phyloP scores from a whole-genome alignment of 2,113 vertebrate species.

The Lota lota region DNA sequence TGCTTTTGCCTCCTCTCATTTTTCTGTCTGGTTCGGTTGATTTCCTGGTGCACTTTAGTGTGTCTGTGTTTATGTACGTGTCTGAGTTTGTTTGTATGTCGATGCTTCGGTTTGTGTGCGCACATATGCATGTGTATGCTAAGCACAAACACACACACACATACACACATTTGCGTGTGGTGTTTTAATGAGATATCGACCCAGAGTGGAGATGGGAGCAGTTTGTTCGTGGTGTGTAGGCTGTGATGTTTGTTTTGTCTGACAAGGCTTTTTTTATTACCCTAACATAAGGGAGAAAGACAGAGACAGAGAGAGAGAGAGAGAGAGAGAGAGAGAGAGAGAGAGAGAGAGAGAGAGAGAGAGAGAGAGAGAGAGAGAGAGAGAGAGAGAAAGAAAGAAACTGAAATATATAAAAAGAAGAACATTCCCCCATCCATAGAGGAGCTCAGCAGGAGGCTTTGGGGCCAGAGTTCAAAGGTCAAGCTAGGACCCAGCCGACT shows the following conservation, averaged over 20 bases:
- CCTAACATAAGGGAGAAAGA: no score
- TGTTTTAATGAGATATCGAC: constrained; percentile 73
- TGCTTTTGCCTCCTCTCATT: no score
- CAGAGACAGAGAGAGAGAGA: no score
- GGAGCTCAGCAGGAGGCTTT: constrained; percentile 51
- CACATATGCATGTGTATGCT: constrained; percentile 41
- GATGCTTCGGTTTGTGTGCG: constrained; percentile 21
- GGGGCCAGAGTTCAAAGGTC: constrained; percentile 45
- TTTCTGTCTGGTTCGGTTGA: no score
- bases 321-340: neutral
- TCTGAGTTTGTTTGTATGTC: neutral
- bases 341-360: neutral
- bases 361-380: neutral
- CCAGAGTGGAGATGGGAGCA: constrained; percentile 22
- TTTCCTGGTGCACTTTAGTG: no score
- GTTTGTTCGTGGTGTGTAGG: constrained; percentile 20
- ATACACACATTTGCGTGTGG: constrained; percentile 23
- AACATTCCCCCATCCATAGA: neutral
- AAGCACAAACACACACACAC: constrained; percentile 24
- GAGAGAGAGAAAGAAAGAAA: neutral
- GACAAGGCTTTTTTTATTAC: constrained; percentile 1
- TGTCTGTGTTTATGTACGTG: no score
- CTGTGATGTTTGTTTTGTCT: constrained; percentile 33
- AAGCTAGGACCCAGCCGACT: constrained; percentile 36
- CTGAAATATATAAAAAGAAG: no score